These are phyloP conservation scores for Thyatira batis DNA, from an alignment of 2,888 invertebrate species.

Conservation along the genomic window DNA sequence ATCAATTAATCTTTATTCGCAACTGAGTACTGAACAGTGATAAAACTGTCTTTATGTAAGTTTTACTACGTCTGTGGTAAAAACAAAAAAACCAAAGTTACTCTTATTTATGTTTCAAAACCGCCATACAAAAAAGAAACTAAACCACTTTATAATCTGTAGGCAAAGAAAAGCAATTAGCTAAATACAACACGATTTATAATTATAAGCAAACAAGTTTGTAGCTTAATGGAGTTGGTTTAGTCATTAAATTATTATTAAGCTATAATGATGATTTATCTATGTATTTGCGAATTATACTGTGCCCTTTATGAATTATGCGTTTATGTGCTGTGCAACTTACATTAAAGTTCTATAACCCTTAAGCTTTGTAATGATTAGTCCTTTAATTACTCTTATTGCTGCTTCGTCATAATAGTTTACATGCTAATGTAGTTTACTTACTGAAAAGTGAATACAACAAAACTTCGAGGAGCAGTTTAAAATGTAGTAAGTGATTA, in stretches of 20 bases:
- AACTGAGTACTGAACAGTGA: no score
- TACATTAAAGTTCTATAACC: not conserved
- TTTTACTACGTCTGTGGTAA: no score
- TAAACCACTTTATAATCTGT: not conserved
- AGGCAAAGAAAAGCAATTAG: conserved; percentile 16
- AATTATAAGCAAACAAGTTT: conserved; percentile 42
- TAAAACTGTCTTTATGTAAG: no score
- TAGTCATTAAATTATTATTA: conserved; percentile 53
- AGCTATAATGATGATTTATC: conserved; percentile 36
- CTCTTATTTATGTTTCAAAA: not conserved
- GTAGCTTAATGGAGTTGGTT: conserved; percentile 49
- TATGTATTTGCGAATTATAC: conserved; percentile 26
- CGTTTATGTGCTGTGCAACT: not conserved
- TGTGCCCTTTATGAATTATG: not conserved
- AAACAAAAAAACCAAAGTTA: no score
- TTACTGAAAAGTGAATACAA: no score
- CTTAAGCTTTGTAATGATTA: no score
- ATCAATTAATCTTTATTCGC: no score
- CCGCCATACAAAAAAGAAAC: not conserved
- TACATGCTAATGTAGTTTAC: no score
- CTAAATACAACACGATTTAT: conserved; percentile 30
- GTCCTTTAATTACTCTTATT: no score
- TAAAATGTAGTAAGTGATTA: no score
- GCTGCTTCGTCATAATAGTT: no score
- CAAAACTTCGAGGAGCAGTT: no score